Evolutionary conservation across 2,113 vertebrate species (phyloP), one percentile per base, ranked within the genome.

Genomic region (Boulengeromyrus knoepffleri): DNA sequence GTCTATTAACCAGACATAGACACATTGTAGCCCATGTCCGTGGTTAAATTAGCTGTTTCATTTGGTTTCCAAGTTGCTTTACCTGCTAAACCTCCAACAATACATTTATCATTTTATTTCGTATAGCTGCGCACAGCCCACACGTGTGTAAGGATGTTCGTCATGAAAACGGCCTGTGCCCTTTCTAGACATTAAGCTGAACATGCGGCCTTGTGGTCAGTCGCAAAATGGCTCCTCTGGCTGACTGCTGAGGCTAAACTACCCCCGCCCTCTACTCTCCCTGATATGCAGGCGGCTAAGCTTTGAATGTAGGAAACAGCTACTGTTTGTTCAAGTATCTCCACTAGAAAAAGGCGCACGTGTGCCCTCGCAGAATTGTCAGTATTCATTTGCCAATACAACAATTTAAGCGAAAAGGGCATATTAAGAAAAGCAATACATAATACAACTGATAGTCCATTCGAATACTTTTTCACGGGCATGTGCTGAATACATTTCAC

Each of bases 91-190:
- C 17, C 31, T 5, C 36, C 36, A 80, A 19, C 36, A 80, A 80
- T 42, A 42, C 15, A 17, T 5, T 42, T 39, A 19, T 80, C 74
- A 2, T 39, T 80, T 9, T 66, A 24, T 24, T 62, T 45, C 12
- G 10, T 17, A 10, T 46, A 88, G 31, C 27, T 21, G 17, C 31
- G 36, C 5, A 45, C 5, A 62, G 17, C 3, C 15, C 36, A 24
- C n/a, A 66, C 36, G 53, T 2, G 21, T 31, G 15, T 19, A 42
- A n/a, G 27, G 36, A 17, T 27, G 31, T 3, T 45, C 24, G 17
- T 27, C 21, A 10, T 24, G 19, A 42, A 50, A 88, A 90, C 89
- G 92, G 91, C 94, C 94, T 94, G 93, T 93, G 93, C 92, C 93
- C 87, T 47, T 62, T 31, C 50, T 50, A 70, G 87, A 58, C 56